A percentile compares a stretch with the other conserved stretches of the same genome.
Evolutionary conservation across 2,113 vertebrate species (phyloP).

Genomic region (Mesitornis unicolor): DNA sequence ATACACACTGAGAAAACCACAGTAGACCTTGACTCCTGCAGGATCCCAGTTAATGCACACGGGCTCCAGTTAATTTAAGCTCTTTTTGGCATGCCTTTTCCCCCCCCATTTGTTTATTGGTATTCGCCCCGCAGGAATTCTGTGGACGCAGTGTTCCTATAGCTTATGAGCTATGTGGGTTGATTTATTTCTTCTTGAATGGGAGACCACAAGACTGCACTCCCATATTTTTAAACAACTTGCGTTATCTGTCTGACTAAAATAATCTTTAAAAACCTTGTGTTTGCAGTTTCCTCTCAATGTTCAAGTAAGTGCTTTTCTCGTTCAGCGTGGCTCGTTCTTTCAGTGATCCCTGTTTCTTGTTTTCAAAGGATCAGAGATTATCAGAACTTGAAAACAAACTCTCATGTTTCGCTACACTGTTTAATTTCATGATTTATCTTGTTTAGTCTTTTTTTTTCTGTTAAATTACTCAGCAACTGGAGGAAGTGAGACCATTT

Average conservation of each 20-base stretch:
- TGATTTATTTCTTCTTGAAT: neutral
- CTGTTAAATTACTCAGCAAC: neutral
- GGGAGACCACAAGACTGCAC: neutral
- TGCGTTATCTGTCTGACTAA: neutral
- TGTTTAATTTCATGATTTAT: neutral
- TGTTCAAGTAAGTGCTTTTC: neutral
- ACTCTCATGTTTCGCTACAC: accelerated
- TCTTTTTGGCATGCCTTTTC: neutral
- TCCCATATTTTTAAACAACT: neutral
- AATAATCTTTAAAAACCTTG: accelerated
- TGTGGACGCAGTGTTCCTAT: neutral
- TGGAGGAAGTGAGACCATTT: neutral
- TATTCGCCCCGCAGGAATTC: neutral
- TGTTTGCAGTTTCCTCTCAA: neutral
- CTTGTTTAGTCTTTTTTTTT: neutral
- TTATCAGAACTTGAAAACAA: neutral
- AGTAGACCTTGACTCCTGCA: neutral
- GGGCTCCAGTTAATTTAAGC: neutral
- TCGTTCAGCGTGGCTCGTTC: neutral
- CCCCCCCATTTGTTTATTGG: accelerated
- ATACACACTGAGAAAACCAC: neutral
- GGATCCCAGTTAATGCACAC: neutral
- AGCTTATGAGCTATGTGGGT: neutral
- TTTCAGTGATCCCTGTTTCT: neutral
- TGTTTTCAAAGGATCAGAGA: neutral